A percentile compares a stretch with the other conserved stretches of the same genome.
These are phyloP conservation scores for Mus pahari DNA, from an alignment of 2,113 vertebrate species.

Conservation along the genomic window DNA sequence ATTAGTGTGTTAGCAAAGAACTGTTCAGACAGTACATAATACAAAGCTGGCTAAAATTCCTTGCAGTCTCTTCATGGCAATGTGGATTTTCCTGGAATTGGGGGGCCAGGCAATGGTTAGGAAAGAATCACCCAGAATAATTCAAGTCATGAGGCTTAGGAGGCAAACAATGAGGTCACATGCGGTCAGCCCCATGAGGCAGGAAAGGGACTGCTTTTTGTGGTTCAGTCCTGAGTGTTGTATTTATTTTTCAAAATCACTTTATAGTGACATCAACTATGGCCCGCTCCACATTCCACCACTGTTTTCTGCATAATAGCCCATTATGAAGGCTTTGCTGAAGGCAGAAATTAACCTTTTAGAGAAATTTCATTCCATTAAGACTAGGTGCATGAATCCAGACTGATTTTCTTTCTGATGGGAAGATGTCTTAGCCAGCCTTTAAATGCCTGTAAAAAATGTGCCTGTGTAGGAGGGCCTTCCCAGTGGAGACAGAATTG, in stretches of 20 bases:
- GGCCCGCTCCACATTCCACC: not conserved
- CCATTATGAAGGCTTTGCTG: constrained; percentile 51
- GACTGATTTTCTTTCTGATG: constrained; percentile 63
- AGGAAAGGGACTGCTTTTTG: not conserved
- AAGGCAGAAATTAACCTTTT: constrained; percentile 71
- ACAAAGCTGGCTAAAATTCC: fast-evolving
- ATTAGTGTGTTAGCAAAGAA: not conserved
- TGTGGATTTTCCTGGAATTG: not conserved
- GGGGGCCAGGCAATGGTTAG: not conserved
- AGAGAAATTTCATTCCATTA: constrained; percentile 60
- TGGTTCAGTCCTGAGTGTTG: not conserved
- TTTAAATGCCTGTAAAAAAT: constrained; percentile 9
- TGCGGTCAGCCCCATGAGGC: not conserved
- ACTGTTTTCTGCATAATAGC: constrained; percentile 29
- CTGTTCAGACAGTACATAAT: fast-evolving
- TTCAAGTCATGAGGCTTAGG: not conserved
- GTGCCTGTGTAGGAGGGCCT: constrained; percentile 10
- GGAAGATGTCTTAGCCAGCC: constrained; percentile 14
- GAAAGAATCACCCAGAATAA: not conserved
- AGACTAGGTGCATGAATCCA: constrained; percentile 56
- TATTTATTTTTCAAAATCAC: constrained; percentile 33
- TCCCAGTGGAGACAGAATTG: constrained; percentile 6
- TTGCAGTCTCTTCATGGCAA: not conserved
- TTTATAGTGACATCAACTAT: not conserved
- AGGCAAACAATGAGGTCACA: constrained; percentile 29